Percentiles rank a stretch among this genome's conserved stretches.
These are phyloP conservation scores for Xylota sylvarum DNA, from an alignment of 2,888 invertebrate genomes.

Conservation along the genomic window DNA sequence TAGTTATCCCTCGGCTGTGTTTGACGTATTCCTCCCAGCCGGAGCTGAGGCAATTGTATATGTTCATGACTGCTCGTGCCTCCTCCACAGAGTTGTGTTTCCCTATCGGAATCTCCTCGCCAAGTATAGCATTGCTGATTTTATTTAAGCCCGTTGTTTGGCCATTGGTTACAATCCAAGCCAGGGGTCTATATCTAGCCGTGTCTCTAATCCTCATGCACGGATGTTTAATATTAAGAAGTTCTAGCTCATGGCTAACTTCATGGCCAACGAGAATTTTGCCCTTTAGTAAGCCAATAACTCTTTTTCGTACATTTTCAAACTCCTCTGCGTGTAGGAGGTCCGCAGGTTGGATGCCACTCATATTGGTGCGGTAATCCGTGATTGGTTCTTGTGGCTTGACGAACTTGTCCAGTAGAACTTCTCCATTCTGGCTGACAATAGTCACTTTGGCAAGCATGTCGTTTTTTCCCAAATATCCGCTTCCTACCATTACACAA, in stretches of 20 bases:
- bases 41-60: constrained; percentile 91
- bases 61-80: constrained; percentile 91
- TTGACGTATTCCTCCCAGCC: constrained; percentile 89
- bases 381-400: constrained; percentile 89
- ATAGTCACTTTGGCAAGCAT: constrained; percentile 95
- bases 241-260: constrained; percentile 92
- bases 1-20: constrained; percentile 67
- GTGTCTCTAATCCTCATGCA: constrained; percentile 92
- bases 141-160: constrained; percentile 93
- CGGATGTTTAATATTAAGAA: constrained; percentile 93
- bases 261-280: constrained; percentile 94
- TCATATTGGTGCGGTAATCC: constrained; percentile 94
- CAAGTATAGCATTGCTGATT: constrained; percentile 90
- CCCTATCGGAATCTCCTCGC: constrained; percentile 92
- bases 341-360: constrained; percentile 92
- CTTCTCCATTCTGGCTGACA: constrained; percentile 92
- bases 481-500: constrained; percentile 98
- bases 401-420: constrained; percentile 94
- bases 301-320: constrained; percentile 90
- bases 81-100: constrained; percentile 93
- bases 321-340: constrained; percentile 89
- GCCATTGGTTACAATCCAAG: constrained; percentile 88
- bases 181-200: constrained; percentile 90
- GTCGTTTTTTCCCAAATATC: constrained; percentile 89
- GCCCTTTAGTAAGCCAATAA: constrained; percentile 90